phyloP scores from a whole-genome alignment of 2,888 invertebrate genomes.

The Cheilosia urbana region DNA sequence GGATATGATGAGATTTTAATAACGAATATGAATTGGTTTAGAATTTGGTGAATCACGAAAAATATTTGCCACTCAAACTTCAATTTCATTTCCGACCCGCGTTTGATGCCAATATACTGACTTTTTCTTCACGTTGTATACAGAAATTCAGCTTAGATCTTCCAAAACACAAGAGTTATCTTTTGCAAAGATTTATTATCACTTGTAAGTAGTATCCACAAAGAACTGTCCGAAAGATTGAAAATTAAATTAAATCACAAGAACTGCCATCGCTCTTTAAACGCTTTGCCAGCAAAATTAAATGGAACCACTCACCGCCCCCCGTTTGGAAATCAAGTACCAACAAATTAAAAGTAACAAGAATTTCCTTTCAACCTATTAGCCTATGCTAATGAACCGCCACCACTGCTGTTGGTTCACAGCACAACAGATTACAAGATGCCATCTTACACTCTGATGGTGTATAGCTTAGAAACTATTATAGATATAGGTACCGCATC shows the following conservation, averaged over 20 bases:
- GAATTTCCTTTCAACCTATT: conserved; percentile 70
- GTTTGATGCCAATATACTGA: no score
- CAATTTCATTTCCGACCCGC: no score
- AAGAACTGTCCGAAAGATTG: no score
- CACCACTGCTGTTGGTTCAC: conserved; percentile 2
- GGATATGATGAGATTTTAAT: no score
- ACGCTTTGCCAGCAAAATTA: neutral
- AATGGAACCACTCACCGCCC: neutral
- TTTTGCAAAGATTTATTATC: no score
- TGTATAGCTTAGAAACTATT: conserved; percentile 40
- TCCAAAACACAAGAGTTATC: no score
- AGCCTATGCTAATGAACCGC: conserved; percentile 67
- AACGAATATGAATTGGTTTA: no score
- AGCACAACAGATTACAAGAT: conserved; percentile 61
- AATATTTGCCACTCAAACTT: no score
- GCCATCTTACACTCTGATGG: neutral
- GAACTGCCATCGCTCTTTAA: neutral
- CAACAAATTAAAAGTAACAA: conserved; percentile 67
- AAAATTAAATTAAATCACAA: neutral
- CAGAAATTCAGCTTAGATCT: no score
- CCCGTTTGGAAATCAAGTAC: neutral
- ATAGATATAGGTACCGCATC: conserved; percentile 1
- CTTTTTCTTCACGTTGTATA: no score
- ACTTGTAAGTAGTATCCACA: no score
- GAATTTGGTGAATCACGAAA: no score